Evolutionary conservation across 23 tunicate genomes (phyloP).

Genomic region (Ciona savignyi): DNA sequence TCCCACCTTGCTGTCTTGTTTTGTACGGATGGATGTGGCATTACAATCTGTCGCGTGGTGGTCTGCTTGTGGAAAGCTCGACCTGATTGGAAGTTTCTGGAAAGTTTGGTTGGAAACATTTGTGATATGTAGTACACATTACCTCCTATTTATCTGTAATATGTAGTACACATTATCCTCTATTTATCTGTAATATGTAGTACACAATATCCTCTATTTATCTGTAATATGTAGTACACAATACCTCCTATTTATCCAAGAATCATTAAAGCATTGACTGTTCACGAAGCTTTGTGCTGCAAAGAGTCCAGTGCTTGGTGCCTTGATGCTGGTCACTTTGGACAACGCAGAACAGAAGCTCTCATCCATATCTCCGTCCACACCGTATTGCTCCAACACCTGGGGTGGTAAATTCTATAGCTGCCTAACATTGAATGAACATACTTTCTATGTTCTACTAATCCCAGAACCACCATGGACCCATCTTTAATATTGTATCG

Average conservation of each 20-base stretch:
- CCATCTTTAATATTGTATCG: no score
- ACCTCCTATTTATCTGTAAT: no score
- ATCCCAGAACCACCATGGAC: no score
- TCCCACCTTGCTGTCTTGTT: neutral
- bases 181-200: no score
- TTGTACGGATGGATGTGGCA: slow-evolving; percentile 7
- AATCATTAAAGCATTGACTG: slow-evolving; percentile 32
- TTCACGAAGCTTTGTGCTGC: slow-evolving; percentile 38
- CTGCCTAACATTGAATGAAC: no score
- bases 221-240: no score
- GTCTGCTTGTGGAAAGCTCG: slow-evolving; percentile 21
- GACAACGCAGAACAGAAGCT: slow-evolving; percentile 14
- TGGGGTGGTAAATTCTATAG: no score
- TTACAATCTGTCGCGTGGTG: slow-evolving; percentile 34
- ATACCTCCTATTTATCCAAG: slow-evolving; percentile 11
- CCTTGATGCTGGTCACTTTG: neutral
- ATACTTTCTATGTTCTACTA: no score
- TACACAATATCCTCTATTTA: no score
- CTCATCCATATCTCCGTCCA: slow-evolving; percentile 34
- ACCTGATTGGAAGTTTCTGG: slow-evolving; percentile 4
- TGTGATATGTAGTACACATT: no score
- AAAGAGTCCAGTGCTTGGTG: slow-evolving; percentile 49
- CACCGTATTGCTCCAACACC: slow-evolving; percentile 19
- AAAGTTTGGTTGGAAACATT: no score
- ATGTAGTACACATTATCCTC: no score